These are phyloP conservation scores for Gobius niger DNA, from an alignment of 2,113 vertebrate genomes.

Conservation along the genomic window DNA sequence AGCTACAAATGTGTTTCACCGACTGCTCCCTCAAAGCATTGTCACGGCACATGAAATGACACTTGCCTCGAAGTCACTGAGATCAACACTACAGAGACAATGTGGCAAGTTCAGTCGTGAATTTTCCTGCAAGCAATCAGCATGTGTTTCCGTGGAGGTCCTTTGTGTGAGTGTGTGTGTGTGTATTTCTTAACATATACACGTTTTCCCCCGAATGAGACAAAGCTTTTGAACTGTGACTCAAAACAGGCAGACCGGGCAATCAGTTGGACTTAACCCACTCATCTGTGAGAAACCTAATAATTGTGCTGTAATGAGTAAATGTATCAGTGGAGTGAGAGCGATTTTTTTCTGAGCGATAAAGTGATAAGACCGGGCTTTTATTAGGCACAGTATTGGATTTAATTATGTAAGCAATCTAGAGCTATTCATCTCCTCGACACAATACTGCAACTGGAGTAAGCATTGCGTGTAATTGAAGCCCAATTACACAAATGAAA, in stretches of 20 bases:
- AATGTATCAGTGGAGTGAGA: neutral
- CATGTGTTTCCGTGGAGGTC: too few relatives aligned
- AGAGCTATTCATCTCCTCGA: slow-evolving; percentile 14
- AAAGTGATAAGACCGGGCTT: neutral
- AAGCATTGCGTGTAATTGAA: too few relatives aligned
- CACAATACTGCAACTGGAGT: too few relatives aligned
- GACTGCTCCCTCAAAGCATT: neutral
- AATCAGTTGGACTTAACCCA: slow-evolving; percentile 37
- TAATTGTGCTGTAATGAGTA: neutral
- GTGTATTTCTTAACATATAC: too few relatives aligned
- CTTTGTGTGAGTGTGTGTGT: too few relatives aligned
- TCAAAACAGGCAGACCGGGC: slow-evolving; percentile 14
- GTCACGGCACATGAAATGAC: too few relatives aligned
- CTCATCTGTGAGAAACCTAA: slow-evolving; percentile 6
- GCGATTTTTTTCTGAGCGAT: slow-evolving; percentile 16
- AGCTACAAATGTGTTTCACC: neutral
- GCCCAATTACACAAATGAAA: too few relatives aligned
- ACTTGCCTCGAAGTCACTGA: too few relatives aligned
- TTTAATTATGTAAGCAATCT: slow-evolving; percentile 39
- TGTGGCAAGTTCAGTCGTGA: too few relatives aligned
- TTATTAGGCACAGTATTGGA: slow-evolving; percentile 16
- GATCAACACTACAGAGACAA: too few relatives aligned
- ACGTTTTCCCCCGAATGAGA: neutral
- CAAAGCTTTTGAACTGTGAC: slow-evolving; percentile 27
- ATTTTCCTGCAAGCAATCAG: too few relatives aligned